Evolutionary conservation across 2,888 invertebrate species (phyloP).

Genomic region (Unio delphinus): DNA sequence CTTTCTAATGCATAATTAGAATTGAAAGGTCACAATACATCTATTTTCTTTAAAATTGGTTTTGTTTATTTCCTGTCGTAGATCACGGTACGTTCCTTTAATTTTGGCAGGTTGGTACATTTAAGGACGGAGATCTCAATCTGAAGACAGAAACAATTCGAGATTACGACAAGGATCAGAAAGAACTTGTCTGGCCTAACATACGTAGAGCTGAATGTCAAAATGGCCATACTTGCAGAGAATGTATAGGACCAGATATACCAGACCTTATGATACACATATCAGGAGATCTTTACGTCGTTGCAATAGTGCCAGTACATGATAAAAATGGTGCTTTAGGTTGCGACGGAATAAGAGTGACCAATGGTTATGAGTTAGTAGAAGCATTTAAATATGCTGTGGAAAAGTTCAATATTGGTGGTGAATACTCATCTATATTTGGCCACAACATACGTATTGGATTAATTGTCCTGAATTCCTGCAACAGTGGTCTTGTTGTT

Average conservation of each 20-base stretch:
- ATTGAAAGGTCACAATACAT: too few relatives aligned
- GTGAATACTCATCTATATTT: not conserved
- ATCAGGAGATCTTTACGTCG: not conserved
- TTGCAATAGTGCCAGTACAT: not conserved
- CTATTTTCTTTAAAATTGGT: too few relatives aligned
- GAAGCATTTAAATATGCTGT: not conserved
- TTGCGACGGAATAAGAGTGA: not conserved
- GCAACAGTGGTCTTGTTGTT: not conserved
- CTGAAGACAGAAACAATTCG: conserved; percentile 10
- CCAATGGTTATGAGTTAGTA: not conserved
- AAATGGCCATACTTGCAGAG: conserved; percentile 12
- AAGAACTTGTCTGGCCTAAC: conserved; percentile 10
- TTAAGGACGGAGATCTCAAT: conserved; percentile 3
- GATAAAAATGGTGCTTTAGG: not conserved
- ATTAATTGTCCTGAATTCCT: not conserved
- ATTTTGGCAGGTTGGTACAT: conserved; percentile 22
- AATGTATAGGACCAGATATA: conserved; percentile 13
- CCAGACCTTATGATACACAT: not conserved
- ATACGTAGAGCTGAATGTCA: conserved; percentile 19
- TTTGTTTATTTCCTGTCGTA: too few relatives aligned
- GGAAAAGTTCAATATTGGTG: not conserved
- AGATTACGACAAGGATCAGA: conserved; percentile 11
- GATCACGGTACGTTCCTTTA: not conserved
- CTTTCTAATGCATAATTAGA: too few relatives aligned
- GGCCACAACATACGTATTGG: not conserved